Evolutionary conservation across 2,888 invertebrate species (phyloP).

Genomic region (Sarcophaga caerulescens): DNA sequence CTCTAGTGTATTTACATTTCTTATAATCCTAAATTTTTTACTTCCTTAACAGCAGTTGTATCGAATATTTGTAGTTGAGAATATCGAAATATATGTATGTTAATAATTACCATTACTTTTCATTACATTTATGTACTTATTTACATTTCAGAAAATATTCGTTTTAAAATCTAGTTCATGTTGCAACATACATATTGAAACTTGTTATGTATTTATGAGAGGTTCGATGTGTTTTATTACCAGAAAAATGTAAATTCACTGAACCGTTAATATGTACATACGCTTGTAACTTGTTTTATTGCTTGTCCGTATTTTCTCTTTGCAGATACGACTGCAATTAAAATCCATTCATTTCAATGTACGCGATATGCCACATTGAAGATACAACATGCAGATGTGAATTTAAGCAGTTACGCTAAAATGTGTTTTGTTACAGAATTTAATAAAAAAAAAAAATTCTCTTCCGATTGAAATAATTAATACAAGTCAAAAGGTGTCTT

Average conservation of each 20-base stretch:
- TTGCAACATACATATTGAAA: neutral
- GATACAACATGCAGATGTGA: conserved; percentile 13
- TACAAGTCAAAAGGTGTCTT: neutral
- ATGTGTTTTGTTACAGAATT: neutral
- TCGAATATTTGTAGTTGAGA: too few species aligned
- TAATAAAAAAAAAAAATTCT: neutral
- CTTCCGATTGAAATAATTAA: neutral
- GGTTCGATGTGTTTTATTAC: conserved; percentile 20
- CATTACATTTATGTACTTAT: too few species aligned
- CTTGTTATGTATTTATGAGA: too few species aligned
- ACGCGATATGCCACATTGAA: conserved; percentile 36
- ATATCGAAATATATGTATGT: too few species aligned
- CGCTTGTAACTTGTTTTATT: neutral
- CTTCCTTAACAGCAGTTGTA: too few species aligned
- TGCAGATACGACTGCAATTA: conserved; percentile 30
- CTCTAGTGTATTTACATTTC: too few species aligned
- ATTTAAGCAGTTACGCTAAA: neutral
- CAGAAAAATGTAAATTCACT: conserved; percentile 49
- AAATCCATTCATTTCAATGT: conserved; percentile 40
- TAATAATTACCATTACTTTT: neutral
- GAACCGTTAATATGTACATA: conserved; percentile 24
- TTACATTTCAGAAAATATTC: neutral
- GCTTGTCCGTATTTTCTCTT: neutral
- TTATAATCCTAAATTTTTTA: too few species aligned
- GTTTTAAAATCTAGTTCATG: neutral